Conservation (phyloP, 2,888 invertebrate species). For the Amorpha juglandis region DNA sequence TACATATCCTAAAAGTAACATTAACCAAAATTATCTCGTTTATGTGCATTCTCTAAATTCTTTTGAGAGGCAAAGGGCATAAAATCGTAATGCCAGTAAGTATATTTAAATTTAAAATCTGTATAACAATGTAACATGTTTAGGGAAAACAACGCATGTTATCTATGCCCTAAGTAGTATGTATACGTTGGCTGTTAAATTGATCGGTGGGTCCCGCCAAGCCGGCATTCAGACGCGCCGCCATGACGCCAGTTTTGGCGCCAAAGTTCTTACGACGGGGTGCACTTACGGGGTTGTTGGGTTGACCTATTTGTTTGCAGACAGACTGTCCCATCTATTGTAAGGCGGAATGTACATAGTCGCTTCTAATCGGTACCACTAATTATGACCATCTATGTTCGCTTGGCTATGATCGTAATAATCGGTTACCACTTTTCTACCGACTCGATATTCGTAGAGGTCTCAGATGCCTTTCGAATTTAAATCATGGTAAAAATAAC, state of each 20-base stretch:
- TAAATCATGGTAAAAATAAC: too few species aligned
- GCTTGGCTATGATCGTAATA: too few species aligned
- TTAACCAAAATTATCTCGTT: neutral
- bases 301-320: slow-evolving; percentile 58
- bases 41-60: slow-evolving; percentile 1
- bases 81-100: neutral
- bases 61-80: slow-evolving; percentile 6
- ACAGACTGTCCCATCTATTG: slow-evolving; percentile 32
- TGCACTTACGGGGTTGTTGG: slow-evolving; percentile 58
- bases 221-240: slow-evolving; percentile 56
- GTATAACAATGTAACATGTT: neutral
- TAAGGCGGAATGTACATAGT: neutral
- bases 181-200: slow-evolving; percentile 39
- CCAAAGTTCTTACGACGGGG: slow-evolving; percentile 67
- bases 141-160: neutral
- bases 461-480: too few species aligned
- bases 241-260: slow-evolving; percentile 72
- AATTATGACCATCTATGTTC: neutral
- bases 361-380: neutral
- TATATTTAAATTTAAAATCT: neutral
- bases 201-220: slow-evolving; percentile 53
- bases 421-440: too few species aligned
- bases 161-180: neutral
- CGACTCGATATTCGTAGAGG: too few species aligned
- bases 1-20: neutral